Base-by-base conservation (phyloP, 2,113 vertebrate species). In the Scomber colias region DNA sequence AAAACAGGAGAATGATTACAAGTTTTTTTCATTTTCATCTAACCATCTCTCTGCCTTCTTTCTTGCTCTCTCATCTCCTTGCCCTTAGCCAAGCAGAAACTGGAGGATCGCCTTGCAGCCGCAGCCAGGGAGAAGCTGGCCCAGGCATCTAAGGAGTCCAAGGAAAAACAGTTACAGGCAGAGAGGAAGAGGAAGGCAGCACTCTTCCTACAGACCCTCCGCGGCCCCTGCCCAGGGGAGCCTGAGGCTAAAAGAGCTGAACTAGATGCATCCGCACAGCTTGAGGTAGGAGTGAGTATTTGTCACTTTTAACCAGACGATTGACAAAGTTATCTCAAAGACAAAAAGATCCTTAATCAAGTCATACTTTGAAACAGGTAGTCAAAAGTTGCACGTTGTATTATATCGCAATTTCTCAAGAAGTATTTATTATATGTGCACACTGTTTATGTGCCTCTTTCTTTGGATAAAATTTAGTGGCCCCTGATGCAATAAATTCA, bases 111-210 rank as follows among this genome's bases (percentile, higher is more conserved):
- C n/a, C 94, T 99, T 12, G 96, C 98, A 1, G 98, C 97, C n/a
- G 98, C 98, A 7, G 98, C 98, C 31, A 91, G 98, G 63, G 98
- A 99, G 77, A 99, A 99, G 90, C 96, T 99, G 71, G 98, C 98
- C 46, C 98, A 99, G 90, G 98, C 97, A 0, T 97, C 97, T 44
- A 99, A 99, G 91, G 98, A 99, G 85, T 99, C 97, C 0, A 99
- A 99, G 86, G 98, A 99, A 88, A 98, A 98, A 87, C 98, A 99
- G 90, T 95, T 99, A 2, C 98, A 99, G 87, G 97, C 97, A 0
- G 98, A 99, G 84, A 96, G 98, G 56, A 99, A 99, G 83, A 96
- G 98, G 90, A 99, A 99, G 84, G 98, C 98, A 0, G 97, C 98
- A 0, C 92, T 99, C 30, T 99, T 99, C 85, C 91, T 99, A 24